Evolutionary conservation across 2,797 vertebrate species (phyloP), one percentile per base, ranked within the genome.

Genomic region (Pseudochromis fuscus): DNA sequence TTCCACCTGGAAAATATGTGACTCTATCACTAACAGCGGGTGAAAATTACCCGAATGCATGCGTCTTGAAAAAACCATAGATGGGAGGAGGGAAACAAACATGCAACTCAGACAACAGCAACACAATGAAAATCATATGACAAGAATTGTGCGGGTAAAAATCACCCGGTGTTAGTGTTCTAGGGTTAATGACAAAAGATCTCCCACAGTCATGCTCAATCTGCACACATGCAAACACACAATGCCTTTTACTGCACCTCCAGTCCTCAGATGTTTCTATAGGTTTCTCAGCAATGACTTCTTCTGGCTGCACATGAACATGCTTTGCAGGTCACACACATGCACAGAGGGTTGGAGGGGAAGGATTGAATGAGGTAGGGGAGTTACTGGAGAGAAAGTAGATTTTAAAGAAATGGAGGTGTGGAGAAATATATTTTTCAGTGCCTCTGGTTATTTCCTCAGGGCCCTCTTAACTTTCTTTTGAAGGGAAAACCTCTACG

Each of bases 311-410:
- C 46, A 42, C 49, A 66, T 35, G 37, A 72, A 58, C 45, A 70
- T 48, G 24, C 12, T 31, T 69, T 53, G 24, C 30, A 18, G 28
- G 42, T 48, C 50, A 52, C 50, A 42, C 33, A 52, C 42, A 44
- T 24, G 24, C 70, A 31, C 71, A 55, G 52, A 3, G n/a, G 40
- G 23, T 28, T 51, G 7, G 27, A 18, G 63, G 40, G 23, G 37
- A 64, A 15, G 16, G 3, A 44, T 63, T 66, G 33, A 67, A 75
- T 46, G 18, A 49, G 72, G 64, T 35, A 58, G 21, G 31, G 15
- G 56, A 57, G 70, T 75, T 73, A 56, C 77, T 74, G 52, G 56
- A 50, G 44, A 70, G 49, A 74, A 82, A 84, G 72, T 72, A 28
- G 37, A 65, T 82, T 84, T 76, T 64, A 66, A 65, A 68, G 25